Base-by-base conservation (phyloP, 1,140 invertebrate species). In the Spodoptera litura region DNA sequence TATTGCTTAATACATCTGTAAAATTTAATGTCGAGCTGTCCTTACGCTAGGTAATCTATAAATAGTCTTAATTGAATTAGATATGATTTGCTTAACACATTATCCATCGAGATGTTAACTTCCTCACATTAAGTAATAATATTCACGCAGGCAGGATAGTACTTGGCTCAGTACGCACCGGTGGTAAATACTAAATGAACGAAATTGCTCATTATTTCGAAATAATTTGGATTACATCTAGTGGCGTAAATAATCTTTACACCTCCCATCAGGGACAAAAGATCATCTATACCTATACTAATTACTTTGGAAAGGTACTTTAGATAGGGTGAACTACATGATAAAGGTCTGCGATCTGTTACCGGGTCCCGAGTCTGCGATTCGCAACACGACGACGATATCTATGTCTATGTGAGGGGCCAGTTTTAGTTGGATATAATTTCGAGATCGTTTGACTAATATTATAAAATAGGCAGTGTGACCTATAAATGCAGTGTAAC, bases 281-380 rank as follows among this genome's bases (percentile, higher is more conserved):
- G 73, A 51, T 25, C 58, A 53, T 64, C 59, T 75, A 75, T 61
- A 75, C 73, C 73, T 75, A 75, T 31, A 53, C 73, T 75, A 75
- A 75, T 75, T 75, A 75, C 73, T 75, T 75, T 75, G 59, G 73
- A 75, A 75, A 59, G 59, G 73, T 75, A 75, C 27, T 75, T 53
- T 53, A 75, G 66, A 68, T 10, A 53, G 66, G 66, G 66, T 70
- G 66, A 70, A 53, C 66, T 70, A 70, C 59, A 75, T 75, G 61
- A 64, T 64, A 75, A 53, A 64, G 52, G 49, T 75, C 59, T 74
- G 58, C 44, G 8, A 25, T 44, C 44, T 9, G 56, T 66, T 9
- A 55, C 15, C 59, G 25, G 38, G 73, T 15, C 31, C 55, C 71
- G 38, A 35, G 15, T 35, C 44, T 49, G 27, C 15, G 38, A 25